Base-by-base conservation (phyloP, 2,888 invertebrate genomes). In the Trissoscelio sp. region DNA sequence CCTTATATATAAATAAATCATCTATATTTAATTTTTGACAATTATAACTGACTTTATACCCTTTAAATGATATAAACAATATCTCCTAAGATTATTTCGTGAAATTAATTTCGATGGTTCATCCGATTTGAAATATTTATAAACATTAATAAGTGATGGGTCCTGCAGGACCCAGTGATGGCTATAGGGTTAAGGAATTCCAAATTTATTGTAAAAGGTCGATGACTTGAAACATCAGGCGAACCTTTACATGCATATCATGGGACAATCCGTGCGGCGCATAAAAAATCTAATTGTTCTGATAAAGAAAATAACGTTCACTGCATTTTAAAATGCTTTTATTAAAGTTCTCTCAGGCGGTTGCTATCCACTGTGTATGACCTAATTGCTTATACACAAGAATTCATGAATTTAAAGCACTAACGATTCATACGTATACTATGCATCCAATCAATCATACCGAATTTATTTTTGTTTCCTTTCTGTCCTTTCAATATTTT, bases 351-450 rank as follows among this genome's bases (percentile, higher is more conserved):
- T 83, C 39, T 53, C 44, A 75, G 28, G 72, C 60, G 60, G 57
- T 60, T 42, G 75, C 39, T 48, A 79, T 53, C 34, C 67, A 28
- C 66, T 16, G 86, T 85, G 81, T 87, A 85, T 88, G 88, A 88
- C 87, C 88, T 87, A 87, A 88, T 88, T 88, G 87, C 86, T 87
- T 88, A 86, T 86, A 86, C 85, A 84, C 83, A 86, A 69, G 83
- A 87, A 87, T 88, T 87, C 86, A 88, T 88, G 87, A 88, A 88
- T 88, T 88, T 87, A 85, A 86, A 88, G 81, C 75, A 53, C 66
- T 80, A 57, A 44, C 44, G 64, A 64, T 57, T 46, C 9, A 62
- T 66, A 24, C 46, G 57, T 55, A 78, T 62, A 39, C 67, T n/a
- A 34, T 39, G 42, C 46, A 57, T 46, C 24, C 70, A 46, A 78